phyloP scores from a whole-genome alignment of 1,140 invertebrate species.

The Drosophila triauraria region DNA sequence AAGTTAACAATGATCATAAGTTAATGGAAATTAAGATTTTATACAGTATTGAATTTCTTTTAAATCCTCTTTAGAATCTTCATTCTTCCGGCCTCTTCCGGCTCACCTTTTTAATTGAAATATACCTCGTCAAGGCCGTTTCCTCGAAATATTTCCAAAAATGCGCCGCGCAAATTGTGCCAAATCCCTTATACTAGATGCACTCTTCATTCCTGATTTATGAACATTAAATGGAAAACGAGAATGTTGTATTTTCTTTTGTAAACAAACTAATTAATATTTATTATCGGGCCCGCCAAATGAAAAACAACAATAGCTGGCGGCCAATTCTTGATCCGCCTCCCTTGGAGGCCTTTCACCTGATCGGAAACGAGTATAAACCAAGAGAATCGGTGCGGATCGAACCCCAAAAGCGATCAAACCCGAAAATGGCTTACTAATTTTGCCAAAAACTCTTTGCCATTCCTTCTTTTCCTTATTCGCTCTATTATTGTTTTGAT shows the following conservation, averaged over 20 bases:
- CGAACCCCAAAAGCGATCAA: slow-evolving; percentile 29
- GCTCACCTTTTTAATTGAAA: not conserved
- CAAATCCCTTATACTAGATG: slow-evolving; percentile 67
- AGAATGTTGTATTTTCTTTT: slow-evolving; percentile 64
- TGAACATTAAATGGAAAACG: slow-evolving; percentile 60
- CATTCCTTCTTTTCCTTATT: slow-evolving; percentile 12
- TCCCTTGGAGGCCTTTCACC: slow-evolving; percentile 33
- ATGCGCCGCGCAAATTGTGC: slow-evolving; percentile 40
- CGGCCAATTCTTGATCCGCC: slow-evolving; percentile 5
- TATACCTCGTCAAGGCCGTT: slow-evolving; percentile 7
- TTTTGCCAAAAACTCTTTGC: slow-evolving; percentile 50
- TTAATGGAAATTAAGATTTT: not conserved
- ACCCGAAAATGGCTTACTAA: slow-evolving; percentile 35
- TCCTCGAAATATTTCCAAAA: slow-evolving; percentile 27
- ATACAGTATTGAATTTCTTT: too few species aligned
- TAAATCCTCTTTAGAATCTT: not conserved
- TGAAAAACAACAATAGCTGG: slow-evolving; percentile 40
- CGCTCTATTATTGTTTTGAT: slow-evolving; percentile 19
- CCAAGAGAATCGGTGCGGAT: slow-evolving; percentile 44
- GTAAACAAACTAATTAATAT: slow-evolving; percentile 81
- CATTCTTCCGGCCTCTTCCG: not conserved
- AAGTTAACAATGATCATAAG: too few species aligned
- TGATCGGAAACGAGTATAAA: slow-evolving; percentile 16
- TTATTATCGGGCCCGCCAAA: slow-evolving; percentile 56
- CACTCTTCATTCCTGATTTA: slow-evolving; percentile 59